Base-by-base conservation (phyloP, 2,888 invertebrate species). In the Rhingia rostrata region DNA sequence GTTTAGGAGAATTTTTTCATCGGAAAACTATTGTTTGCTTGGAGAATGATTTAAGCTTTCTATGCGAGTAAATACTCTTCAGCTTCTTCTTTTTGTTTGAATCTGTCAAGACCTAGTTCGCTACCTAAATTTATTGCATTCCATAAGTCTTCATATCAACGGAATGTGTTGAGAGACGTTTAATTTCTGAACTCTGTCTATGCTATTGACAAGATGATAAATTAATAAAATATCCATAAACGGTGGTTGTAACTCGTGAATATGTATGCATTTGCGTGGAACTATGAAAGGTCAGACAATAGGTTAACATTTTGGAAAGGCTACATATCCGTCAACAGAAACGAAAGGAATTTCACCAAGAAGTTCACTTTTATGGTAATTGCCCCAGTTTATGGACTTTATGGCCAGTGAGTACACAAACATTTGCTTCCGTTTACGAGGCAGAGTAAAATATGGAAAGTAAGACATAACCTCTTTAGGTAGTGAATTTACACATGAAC, bases 281-380 rank as follows among this genome's bases (percentile, higher is more conserved):
- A 45, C 12, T 45, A 45, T 45, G 12, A 45, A 12, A n/a, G n/a
- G 43, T 45, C 12, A 12, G 2, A 22, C 12, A 4, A 12, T 45
- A 12, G 22, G 22, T 45, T 45, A 45, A 45, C 43, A 51, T 10
- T 51, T 33, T 33, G 10, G 51, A 51, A 51, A 56, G 37, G 37
- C 14, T 14, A 56, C 9, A 3, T 3, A 37, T 39, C 22, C 37
- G 37, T 10, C 7, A 39, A 9, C 4, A 56, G 12, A 37, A 56
- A 39, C 35, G n/a, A 56, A 39, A 10, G 22, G 30, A 32, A 43
- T 33, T 30, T 49, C 33, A 35, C 35, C 54, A 35, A 54, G n/a
- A 54, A n/a, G 6, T 37, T 14, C n/a, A 54, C 54, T 22, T 22
- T n/a, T 12, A 43, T 12, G 43, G 43, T 45, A 6, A 45, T 12